Evolutionary conservation across 2,113 vertebrate genomes (phyloP), one percentile per base, ranked within the genome.

Genomic region (Entomyzon cyanotis): DNA sequence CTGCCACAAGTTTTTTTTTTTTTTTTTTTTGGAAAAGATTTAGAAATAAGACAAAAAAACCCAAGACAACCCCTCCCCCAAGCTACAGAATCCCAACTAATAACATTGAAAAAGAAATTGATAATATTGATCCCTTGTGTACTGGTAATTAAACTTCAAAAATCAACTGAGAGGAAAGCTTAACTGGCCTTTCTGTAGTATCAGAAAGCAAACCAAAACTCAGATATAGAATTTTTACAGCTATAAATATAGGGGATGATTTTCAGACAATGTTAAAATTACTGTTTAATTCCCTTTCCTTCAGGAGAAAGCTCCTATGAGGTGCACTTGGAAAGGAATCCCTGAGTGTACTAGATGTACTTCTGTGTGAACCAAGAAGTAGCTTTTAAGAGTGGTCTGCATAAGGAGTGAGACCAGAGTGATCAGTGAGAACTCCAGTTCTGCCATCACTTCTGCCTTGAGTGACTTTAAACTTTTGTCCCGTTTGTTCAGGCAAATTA

Each of bases 101-200:
- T 95, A 97, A 96, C 91, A 95, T 94, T 53, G 90, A 96, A 96
- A 95, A 97, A 96, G 80, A 95, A 94, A 50, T 37, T 94, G 84
- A 67, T 92, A 93, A 82, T 94, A 90, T 92, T 78, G 88, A 96
- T 95, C 86, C 86, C 83, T 86, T 91, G 59, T 74, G 83, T 94
- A 93, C 78, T 84, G 46, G 21, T 91, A 97, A 94, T 96, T 97
- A 96, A 97, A 97, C 50, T 91, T 97, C 8, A 97, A 96, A 97
- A 98, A 97, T 97, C 94, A 96, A 46, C 90, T 70, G 85, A 89
- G 86, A 94, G 33, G 84, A 74, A 97, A 97, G 91, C 86, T 96
- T 96, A 97, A 97, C 85, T 96, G 86, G 85, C 75, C 87, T 95
- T 97, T 97, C 89, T 94, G 85, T 89, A 95, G 76, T 84, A 68